Percentiles rank a stretch among this genome's conserved stretches.
Conservation (phyloP, 92 coral and sea anemone genomes). For the Zoanthus gigantus region DNA sequence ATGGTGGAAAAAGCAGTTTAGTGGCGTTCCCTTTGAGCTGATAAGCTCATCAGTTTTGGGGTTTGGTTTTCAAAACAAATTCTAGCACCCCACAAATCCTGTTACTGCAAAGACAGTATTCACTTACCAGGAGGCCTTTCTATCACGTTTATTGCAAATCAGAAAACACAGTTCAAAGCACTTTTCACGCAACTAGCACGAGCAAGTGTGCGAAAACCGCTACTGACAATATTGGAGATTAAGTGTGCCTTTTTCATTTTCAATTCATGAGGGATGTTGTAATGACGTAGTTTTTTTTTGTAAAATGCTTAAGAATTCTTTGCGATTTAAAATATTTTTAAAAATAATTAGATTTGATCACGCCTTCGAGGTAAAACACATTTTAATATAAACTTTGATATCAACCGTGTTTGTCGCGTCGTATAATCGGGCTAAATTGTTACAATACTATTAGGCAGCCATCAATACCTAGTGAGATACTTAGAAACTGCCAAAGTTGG, state of each 20-base stretch:
- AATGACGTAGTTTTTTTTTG: not conserved
- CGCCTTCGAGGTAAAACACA: constrained; percentile 45
- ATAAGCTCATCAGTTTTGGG: not conserved
- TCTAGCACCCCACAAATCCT: not conserved
- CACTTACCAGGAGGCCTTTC: constrained; percentile 4
- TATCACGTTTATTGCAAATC: not conserved
- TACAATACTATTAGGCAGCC: not conserved
- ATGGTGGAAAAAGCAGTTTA: too few species aligned
- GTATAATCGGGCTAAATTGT: constrained; percentile 27
- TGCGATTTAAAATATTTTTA: not conserved
- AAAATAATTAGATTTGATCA: constrained; percentile 60
- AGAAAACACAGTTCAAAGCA: not conserved
- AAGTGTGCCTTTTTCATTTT: not conserved
- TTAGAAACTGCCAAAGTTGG: too few species aligned
- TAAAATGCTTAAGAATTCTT: not conserved
- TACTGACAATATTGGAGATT: not conserved
- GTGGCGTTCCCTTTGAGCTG: too few species aligned
- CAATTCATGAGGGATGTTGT: not conserved
- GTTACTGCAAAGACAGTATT: not conserved
- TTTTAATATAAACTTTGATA: constrained; percentile 7
- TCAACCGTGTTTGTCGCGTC: not conserved
- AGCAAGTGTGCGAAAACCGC: not conserved
- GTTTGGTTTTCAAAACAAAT: not conserved
- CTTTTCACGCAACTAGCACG: not conserved
- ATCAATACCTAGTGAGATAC: not conserved